Conservation (phyloP, 2,888 invertebrate species). For the Linyphia triangularis region DNA sequence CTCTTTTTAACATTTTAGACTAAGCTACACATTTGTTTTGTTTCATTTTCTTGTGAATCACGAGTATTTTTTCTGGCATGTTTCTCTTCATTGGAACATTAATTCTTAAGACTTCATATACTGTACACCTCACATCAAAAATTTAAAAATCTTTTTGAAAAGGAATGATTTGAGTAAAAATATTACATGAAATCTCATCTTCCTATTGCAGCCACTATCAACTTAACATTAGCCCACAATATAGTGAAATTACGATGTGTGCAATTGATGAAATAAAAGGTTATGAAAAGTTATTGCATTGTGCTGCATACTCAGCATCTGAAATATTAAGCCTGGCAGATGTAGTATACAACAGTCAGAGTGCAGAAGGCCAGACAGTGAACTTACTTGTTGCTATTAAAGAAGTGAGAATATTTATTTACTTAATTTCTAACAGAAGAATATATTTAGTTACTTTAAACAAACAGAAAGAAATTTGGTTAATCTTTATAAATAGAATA, state of each 20-base stretch:
- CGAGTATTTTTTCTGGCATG: no score
- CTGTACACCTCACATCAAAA: no score
- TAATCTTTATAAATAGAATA: background rate
- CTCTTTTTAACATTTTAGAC: no score
- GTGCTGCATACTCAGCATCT: constrained; percentile 27
- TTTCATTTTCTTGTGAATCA: no score
- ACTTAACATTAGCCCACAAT: constrained; percentile 56
- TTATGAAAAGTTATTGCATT: constrained; percentile 54
- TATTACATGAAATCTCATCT: no score
- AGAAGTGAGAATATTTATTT: constrained; percentile 61
- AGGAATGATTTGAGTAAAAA: no score
- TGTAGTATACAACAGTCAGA: constrained; percentile 69
- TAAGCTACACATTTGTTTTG: no score
- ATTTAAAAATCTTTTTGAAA: no score
- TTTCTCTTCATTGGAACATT: no score
- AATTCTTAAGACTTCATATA: no score
- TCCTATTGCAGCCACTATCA: constrained; percentile 51
- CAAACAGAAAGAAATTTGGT: background rate
- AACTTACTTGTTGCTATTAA: constrained; percentile 68
- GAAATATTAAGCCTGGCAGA: constrained; percentile 60
- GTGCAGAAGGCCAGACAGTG: constrained; percentile 50
- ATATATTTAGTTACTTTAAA: background rate
- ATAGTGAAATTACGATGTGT: constrained; percentile 56
- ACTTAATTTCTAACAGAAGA: background rate
- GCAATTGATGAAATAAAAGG: constrained; percentile 37